These are phyloP conservation scores for Nomada hirtipes DNA, from an alignment of 2,888 invertebrate species.

Conservation along the genomic window DNA sequence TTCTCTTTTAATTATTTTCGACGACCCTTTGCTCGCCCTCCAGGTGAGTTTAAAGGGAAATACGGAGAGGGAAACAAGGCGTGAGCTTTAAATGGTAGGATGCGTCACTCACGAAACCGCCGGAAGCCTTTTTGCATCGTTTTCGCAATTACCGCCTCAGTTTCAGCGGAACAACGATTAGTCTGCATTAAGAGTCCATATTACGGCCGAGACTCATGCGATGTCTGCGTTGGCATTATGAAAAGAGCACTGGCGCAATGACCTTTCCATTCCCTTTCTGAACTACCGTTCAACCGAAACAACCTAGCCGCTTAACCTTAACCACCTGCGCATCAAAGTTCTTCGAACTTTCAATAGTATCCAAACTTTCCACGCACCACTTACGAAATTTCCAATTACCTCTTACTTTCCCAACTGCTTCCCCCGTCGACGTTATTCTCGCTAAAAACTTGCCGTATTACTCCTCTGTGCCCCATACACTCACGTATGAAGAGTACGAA, in stretches of 20 bases:
- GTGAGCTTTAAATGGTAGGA: constrained; percentile 45
- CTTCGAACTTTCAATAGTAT: constrained; percentile 2
- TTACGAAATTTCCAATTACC: neutral
- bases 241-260: constrained; percentile 69
- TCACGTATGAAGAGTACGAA: no score
- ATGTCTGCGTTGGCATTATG: constrained; percentile 66
- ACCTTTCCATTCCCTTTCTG: constrained; percentile 43
- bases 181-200: constrained; percentile 70
- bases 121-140: constrained; percentile 70
- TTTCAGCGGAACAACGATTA: constrained; percentile 70
- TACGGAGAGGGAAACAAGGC: neutral
- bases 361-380: neutral
- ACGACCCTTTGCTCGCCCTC: neutral
- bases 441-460: neutral
- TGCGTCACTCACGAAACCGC: constrained; percentile 64
- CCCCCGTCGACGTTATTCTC: neutral
- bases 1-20: neutral
- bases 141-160: constrained; percentile 72
- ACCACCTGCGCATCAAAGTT: neutral
- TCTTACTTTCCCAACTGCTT: neutral
- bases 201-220: constrained; percentile 73
- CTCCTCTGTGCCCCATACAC: neutral
- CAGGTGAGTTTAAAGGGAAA: neutral
- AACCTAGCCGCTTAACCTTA: neutral
- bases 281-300: neutral